Base-by-base conservation (phyloP, 2,113 vertebrate species). In the Manacus vitellinus region DNA sequence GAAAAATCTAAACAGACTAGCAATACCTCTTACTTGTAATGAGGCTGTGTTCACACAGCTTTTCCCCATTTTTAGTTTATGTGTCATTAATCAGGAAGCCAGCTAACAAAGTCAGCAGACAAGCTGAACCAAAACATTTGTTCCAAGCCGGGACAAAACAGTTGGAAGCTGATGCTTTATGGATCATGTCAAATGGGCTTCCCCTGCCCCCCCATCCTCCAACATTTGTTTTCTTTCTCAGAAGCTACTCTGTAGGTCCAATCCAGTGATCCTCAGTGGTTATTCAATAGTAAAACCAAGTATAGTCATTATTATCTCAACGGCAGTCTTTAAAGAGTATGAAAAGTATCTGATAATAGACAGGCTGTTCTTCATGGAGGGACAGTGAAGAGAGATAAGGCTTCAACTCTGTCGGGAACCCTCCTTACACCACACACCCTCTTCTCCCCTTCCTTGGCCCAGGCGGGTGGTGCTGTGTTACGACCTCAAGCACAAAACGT, bases 321-420 rank as follows among this genome's bases (percentile, higher is more conserved):
- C 51, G 41, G 44, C 94, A 94, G 87, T 76, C 90, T 85, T 68
- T 68, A 78, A 68, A 88, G 85, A 77, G 20, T 54, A 89, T 28
- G 68, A 78, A 56, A 92, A 82, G 37, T 41, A 49, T 88, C 51
- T 59, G 67, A 65, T 82, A 76, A 55, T 2, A 73, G 44, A 89
- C 17, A 37, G 37, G 51, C 73, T 90, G 39, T 87, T 96, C 86
- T 95, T 94, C 55, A 4, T 35, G 73, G 56, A 95, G 72, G 47
- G 79, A 75, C 44, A 13, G 31, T 41, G 52, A 84, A 78, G 88
- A 89, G 63, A 95, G 52, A 28, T 37, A 78, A 96, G 93, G 95
- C 79, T 86, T 72, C 86, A 96, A 21, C 33, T 95, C 82, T 35
- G 52, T 49, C 46, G 51, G 65, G 86, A 89, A 77, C 71, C 62